Percentiles rank a stretch among this genome's conserved stretches.
Conservation (phyloP, 2,113 vertebrate species). For the Mastomys coucha region DNA sequence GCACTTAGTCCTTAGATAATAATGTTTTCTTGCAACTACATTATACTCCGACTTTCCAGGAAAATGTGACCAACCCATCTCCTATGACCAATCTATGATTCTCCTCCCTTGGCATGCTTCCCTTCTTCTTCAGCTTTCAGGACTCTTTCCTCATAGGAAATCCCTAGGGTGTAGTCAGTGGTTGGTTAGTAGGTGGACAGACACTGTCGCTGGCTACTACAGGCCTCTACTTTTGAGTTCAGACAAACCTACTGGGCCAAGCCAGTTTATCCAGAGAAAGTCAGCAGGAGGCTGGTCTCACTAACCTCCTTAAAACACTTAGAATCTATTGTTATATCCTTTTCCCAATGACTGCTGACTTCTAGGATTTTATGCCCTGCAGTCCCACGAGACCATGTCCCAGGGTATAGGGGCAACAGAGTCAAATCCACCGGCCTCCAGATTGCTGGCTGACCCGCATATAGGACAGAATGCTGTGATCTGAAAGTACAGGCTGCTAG, state of each 20-base stretch:
- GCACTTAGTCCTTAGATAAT: not conserved
- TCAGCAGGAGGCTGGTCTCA: too few species aligned
- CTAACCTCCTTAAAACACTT: not conserved
- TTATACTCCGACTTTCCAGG: slow-evolving; percentile 20
- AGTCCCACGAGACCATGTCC: not conserved
- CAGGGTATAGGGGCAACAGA: not conserved
- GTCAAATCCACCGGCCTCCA: not conserved
- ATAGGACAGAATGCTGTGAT: not conserved
- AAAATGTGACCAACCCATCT: not conserved
- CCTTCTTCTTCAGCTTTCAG: not conserved
- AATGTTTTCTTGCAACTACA: slow-evolving; percentile 6
- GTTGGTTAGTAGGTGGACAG: not conserved
- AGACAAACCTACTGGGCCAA: not conserved
- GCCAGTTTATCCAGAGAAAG: not conserved
- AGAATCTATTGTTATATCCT: not conserved
- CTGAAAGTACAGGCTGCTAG: not conserved
- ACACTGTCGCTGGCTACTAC: not conserved
- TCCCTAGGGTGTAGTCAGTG: not conserved
- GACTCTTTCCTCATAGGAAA: not conserved
- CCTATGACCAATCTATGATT: not conserved
- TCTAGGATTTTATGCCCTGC: not conserved
- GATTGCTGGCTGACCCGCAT: not conserved
- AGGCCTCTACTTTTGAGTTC: not conserved
- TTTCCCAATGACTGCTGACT: not conserved
- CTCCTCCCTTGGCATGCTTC: not conserved